These are phyloP conservation scores for Himantopus leucocephalus DNA, from an alignment of 2,113 vertebrate genomes.

Conservation along the genomic window DNA sequence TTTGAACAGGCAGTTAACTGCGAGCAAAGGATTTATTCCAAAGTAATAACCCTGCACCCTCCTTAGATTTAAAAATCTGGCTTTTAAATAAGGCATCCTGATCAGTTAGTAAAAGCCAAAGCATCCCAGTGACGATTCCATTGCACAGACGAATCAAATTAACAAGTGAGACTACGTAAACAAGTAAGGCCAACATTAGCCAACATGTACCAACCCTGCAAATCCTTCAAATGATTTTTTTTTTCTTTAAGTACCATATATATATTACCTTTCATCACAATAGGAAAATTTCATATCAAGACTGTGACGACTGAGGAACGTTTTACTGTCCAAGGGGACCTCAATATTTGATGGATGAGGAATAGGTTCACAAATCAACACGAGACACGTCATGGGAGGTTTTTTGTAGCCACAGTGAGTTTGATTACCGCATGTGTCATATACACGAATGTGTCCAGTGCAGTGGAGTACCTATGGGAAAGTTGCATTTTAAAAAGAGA, in stretches of 20 bases:
- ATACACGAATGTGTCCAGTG: slow-evolving; percentile 88
- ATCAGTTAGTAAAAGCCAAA: neutral
- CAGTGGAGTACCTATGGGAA: slow-evolving; percentile 88
- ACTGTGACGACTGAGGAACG: slow-evolving; percentile 97
- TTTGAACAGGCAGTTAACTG: neutral
- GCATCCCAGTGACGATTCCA: neutral
- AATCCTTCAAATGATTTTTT: neutral
- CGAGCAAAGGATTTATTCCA: neutral
- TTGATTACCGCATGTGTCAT: slow-evolving; percentile 76
- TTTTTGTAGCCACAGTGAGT: slow-evolving; percentile 82
- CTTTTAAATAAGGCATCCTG: neutral
- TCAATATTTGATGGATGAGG: slow-evolving; percentile 97
- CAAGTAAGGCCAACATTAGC: neutral
- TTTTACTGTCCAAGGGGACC: slow-evolving; percentile 95
- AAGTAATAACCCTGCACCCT: neutral
- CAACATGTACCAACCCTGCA: neutral
- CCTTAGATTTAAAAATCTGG: neutral
- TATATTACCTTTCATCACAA: slow-evolving; percentile 92
- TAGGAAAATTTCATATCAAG: slow-evolving; percentile 99
- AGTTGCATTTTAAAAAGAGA: neutral
- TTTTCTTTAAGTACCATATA: neutral
- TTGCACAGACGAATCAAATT: neutral
- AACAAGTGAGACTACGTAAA: neutral
- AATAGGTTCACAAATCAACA: slow-evolving; percentile 96
- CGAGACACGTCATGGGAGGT: slow-evolving; percentile 87